phyloP scores from a whole-genome alignment of 1,140 invertebrate genomes.

The Pristionchus pacificus region DNA sequence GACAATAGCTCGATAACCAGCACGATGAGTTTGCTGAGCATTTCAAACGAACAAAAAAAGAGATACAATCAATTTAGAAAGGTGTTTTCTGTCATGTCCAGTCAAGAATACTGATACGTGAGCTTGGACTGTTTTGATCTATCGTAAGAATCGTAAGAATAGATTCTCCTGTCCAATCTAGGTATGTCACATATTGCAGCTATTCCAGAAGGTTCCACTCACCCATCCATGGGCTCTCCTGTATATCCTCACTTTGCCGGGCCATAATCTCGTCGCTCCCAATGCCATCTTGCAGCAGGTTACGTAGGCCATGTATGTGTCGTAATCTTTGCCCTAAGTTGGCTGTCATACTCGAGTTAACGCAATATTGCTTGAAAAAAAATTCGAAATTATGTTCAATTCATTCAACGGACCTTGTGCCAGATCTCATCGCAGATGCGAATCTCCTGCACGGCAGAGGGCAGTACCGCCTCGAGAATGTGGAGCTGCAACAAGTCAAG shows the following conservation, averaged over 20 bases:
- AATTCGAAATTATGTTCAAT: background rate
- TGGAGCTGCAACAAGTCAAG: too few relatives aligned
- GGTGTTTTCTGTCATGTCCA: too few relatives aligned
- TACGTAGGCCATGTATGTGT: constrained; percentile 48
- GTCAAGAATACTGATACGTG: too few relatives aligned
- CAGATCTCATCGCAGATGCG: constrained; percentile 43
- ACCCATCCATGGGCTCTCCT: constrained; percentile 37
- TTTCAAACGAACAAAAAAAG: too few relatives aligned
- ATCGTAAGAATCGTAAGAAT: too few relatives aligned
- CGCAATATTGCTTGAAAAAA: background rate
- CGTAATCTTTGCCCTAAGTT: constrained; percentile 37
- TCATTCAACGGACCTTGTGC: constrained; percentile 21
- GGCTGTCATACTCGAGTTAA: too few relatives aligned
- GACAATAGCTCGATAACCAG: too few relatives aligned
- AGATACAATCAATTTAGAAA: too few relatives aligned
- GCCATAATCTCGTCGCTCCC: constrained; percentile 33
- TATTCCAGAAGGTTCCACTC: background rate
- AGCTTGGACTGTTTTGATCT: too few relatives aligned
- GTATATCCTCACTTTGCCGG: constrained; percentile 38
- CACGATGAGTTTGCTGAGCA: too few relatives aligned
- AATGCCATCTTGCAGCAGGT: constrained; percentile 41
- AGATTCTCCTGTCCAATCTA: too few relatives aligned
- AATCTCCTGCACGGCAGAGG: constrained; percentile 37
- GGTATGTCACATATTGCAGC: background rate
- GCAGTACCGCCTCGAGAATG: constrained; percentile 41